phyloP scores from a whole-genome alignment of 2,797 vertebrate genomes.

The Botia kubotai region DNA sequence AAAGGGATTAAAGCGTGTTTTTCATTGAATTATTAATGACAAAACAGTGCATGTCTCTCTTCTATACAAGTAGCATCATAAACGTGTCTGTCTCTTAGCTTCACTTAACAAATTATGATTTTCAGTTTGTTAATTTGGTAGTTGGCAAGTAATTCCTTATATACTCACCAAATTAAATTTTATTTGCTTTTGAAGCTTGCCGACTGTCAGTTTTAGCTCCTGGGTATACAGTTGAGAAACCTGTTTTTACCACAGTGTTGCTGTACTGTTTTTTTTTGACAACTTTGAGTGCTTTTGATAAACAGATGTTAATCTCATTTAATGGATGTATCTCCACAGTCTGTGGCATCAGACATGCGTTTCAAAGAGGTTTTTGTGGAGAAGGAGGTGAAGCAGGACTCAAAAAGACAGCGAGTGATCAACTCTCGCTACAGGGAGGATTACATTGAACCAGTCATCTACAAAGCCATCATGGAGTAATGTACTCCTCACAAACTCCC shows the following conservation, averaged over 20 bases:
- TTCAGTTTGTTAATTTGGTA: not conserved
- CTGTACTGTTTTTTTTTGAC: too few relatives aligned
- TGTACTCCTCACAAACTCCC: not conserved
- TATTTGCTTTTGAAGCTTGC: not conserved
- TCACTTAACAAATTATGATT: not conserved
- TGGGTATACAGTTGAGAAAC: not conserved
- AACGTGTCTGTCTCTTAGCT: not conserved
- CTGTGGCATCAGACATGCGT: conserved; percentile 97
- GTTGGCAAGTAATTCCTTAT: not conserved
- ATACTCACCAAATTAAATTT: not conserved
- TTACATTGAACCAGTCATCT: conserved; percentile 93
- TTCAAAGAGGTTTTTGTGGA: conserved; percentile 93
- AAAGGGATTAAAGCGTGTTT: not conserved
- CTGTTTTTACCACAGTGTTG: not conserved
- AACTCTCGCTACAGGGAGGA: conserved; percentile 96
- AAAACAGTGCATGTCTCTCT: not conserved
- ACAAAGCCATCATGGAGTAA: conserved; percentile 97
- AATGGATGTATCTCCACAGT: conserved; percentile 72
- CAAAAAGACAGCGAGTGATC: conserved; percentile 94
- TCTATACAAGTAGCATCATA: not conserved
- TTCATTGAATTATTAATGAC: not conserved
- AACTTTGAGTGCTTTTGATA: not conserved
- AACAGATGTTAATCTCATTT: not conserved
- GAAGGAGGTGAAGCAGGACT: conserved; percentile 89
- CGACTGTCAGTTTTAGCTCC: not conserved